These are phyloP conservation scores for Austrofundulus limnaeus DNA, from an alignment of 2,113 vertebrate species.

Conservation along the genomic window DNA sequence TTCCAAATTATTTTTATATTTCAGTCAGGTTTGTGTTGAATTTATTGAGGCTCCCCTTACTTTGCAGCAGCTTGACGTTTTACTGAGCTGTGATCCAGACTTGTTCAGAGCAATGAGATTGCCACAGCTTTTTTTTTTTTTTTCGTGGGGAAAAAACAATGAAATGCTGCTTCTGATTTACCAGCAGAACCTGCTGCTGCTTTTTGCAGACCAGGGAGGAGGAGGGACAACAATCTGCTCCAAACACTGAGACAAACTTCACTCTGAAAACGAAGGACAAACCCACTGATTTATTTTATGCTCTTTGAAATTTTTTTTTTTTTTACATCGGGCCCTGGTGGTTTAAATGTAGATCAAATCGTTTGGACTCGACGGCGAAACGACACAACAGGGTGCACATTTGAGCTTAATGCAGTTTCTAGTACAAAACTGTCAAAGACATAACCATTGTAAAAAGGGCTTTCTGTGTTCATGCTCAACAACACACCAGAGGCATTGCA, in stretches of 20 bases:
- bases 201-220: conserved; percentile 40
- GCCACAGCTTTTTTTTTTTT: conserved; percentile 19
- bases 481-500: conserved; percentile 74
- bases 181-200: conserved; percentile 79
- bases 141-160: neutral
- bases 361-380: conserved; percentile 56
- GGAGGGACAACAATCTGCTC: conserved; percentile 27
- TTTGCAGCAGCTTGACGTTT: conserved; percentile 60
- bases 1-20: conserved; percentile 42
- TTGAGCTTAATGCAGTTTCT: conserved; percentile 68
- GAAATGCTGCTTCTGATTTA: conserved; percentile 71
- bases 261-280: conserved; percentile 41
- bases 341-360: conserved; percentile 68
- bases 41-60: conserved; percentile 29
- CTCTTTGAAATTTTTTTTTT: too few species aligned
- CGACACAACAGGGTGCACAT: conserved; percentile 66
- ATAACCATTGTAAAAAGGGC: conserved; percentile 77
- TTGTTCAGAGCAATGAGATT: conserved; percentile 15
- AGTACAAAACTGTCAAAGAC: conserved; percentile 70
- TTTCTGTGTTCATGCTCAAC: conserved; percentile 79
- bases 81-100: conserved; percentile 17
- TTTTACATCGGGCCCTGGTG: conserved; percentile 19
- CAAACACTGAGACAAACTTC: conserved; percentile 46
- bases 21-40: conserved; percentile 32
- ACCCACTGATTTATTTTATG: conserved; percentile 51